Evolutionary conservation across 2,888 invertebrate species (phyloP).

Genomic region (Gonocerus acuteangulatus): DNA sequence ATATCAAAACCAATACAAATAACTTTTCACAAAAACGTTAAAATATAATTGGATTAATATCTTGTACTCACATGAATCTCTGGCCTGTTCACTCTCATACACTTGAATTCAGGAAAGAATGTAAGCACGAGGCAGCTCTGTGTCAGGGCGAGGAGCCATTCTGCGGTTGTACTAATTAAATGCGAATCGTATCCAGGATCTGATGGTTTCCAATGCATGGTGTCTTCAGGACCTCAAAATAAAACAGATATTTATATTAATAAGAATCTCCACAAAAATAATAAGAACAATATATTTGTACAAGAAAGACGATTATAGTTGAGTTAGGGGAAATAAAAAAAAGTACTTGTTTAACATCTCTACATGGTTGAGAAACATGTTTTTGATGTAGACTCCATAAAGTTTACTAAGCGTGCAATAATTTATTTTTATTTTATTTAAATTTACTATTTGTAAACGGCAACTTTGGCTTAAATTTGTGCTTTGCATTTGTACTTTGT

Average conservation of each 20-base stretch:
- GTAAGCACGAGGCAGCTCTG: constrained; percentile 33
- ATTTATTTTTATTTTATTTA: too few species aligned
- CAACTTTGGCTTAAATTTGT: too few species aligned
- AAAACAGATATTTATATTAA: not conserved
- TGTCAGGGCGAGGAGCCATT: constrained; percentile 33
- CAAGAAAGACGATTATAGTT: not conserved
- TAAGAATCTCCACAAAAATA: not conserved
- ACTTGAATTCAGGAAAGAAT: constrained; percentile 34
- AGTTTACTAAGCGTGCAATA: too few species aligned
- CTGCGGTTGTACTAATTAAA: constrained; percentile 31
- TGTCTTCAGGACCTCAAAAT: constrained; percentile 20
- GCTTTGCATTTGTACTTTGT: too few species aligned
- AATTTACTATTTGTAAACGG: too few species aligned
- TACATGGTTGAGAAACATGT: not conserved
- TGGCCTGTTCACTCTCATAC: constrained; percentile 28
- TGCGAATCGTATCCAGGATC: constrained; percentile 31
- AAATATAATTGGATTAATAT: too few species aligned
- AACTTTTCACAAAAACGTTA: too few species aligned
- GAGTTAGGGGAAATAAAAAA: not conserved
- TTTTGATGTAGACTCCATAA: too few species aligned
- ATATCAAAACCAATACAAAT: too few species aligned
- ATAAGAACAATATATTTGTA: not conserved
- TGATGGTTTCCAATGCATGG: constrained; percentile 28
- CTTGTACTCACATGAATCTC: constrained; percentile 19
- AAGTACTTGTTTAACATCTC: not conserved